Evolutionary conservation across 2,113 vertebrate genomes (phyloP).

Genomic region (Callorhinus ursinus): DNA sequence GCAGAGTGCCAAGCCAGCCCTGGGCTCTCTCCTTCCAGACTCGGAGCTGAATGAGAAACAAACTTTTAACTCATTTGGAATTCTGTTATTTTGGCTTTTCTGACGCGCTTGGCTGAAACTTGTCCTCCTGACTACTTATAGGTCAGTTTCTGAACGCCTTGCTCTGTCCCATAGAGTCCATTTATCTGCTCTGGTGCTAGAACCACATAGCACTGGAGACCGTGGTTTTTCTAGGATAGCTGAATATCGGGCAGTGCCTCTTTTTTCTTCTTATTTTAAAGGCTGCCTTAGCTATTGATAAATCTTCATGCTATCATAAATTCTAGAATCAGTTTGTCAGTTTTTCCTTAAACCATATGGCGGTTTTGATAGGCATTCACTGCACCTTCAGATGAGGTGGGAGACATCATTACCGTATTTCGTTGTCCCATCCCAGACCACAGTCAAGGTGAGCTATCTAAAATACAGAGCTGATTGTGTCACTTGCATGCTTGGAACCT

Average conservation of each 20-base stretch:
- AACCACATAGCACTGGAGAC: background rate
- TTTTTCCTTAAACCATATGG: background rate
- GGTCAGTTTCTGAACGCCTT: background rate
- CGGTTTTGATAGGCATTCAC: background rate
- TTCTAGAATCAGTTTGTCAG: background rate
- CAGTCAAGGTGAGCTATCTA: background rate
- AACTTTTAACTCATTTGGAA: background rate
- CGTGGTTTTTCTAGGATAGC: background rate
- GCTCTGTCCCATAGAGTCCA: background rate
- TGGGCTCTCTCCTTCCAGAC: background rate
- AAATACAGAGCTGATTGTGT: background rate
- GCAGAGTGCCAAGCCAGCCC: background rate
- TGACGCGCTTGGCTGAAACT: background rate
- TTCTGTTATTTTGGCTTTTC: slow-evolving; percentile 30
- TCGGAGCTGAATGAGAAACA: background rate
- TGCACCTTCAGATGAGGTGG: background rate
- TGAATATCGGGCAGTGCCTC: background rate
- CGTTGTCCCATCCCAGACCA: background rate
- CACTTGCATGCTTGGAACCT: background rate
- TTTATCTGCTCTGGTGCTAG: background rate
- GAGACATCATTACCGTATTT: background rate
- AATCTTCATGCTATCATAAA: background rate
- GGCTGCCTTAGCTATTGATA: background rate
- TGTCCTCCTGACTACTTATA: background rate
- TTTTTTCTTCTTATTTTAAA: slow-evolving; percentile 18